phyloP scores from a whole-genome alignment of 2,113 vertebrate genomes.

The Choloepus hoffmanni region DNA sequence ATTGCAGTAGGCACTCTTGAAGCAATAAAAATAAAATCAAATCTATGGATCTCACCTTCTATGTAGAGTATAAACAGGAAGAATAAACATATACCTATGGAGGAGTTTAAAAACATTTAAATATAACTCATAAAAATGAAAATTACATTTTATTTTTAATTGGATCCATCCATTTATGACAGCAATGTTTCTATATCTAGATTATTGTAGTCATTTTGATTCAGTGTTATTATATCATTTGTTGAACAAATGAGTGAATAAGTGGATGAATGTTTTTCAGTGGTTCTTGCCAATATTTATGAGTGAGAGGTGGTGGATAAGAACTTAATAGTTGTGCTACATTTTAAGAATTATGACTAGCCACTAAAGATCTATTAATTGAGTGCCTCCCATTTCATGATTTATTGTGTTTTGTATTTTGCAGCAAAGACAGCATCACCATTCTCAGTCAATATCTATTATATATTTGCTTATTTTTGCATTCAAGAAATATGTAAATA shows the following conservation, averaged over 20 bases:
- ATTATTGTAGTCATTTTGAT: conserved; percentile 1
- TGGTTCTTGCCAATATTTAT: conserved; percentile 8
- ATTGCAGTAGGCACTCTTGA: conserved; percentile 7
- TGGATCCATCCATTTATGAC: background rate
- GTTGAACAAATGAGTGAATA: conserved; percentile 20
- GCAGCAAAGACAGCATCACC: background rate
- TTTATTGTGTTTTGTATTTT: conserved; percentile 39
- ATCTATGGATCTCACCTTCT: background rate
- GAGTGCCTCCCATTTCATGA: background rate
- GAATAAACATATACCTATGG: background rate
- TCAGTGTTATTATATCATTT: background rate
- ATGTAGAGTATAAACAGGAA: background rate
- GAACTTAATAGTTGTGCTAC: background rate
- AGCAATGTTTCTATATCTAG: background rate
- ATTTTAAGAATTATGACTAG: conserved; percentile 9
- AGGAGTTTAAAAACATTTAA: conserved; percentile 9
- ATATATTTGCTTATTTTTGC: conserved; percentile 2
- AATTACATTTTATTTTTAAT: conserved; percentile 45
- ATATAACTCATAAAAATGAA: conserved; percentile 31
- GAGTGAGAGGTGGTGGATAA: background rate
- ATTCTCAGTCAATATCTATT: background rate
- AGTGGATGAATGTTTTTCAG: background rate
- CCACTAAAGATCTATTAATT: conserved; percentile 12
- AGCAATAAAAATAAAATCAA: conserved; percentile 48
- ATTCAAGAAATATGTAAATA: background rate